Percentiles rank a stretch among this genome's conserved stretches.
Evolutionary conservation across 2,797 vertebrate genomes (phyloP).

Genomic region (Brotula barbata): DNA sequence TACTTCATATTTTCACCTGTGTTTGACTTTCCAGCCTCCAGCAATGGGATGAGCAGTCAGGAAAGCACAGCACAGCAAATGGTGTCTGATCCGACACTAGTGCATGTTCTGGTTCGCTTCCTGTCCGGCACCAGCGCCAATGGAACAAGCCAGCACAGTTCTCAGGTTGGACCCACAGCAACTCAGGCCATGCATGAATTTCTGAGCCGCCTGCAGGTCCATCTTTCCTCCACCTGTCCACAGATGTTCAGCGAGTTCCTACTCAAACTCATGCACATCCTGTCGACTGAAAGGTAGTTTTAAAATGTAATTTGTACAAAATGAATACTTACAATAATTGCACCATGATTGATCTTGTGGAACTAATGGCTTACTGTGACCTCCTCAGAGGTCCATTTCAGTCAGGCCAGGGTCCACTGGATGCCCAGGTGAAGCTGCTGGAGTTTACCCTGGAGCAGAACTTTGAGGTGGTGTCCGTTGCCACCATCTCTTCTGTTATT

Average conservation of each 20-base stretch:
- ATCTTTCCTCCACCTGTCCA: slow-evolving; percentile 94
- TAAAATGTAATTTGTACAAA: background rate
- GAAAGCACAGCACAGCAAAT: slow-evolving; percentile 95
- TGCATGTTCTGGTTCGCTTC: slow-evolving; percentile 96
- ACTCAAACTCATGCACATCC: slow-evolving; percentile 95
- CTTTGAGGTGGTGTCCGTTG: slow-evolving; percentile 95
- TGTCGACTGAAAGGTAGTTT: slow-evolving; percentile 93
- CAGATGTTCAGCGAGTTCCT: slow-evolving; percentile 99
- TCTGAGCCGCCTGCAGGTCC: slow-evolving; percentile 94
- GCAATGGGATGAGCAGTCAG: slow-evolving; percentile 82
- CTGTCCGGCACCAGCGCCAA: slow-evolving; percentile 95
- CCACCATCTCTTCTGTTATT: slow-evolving; percentile 94
- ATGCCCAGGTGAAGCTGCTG: slow-evolving; percentile 96
- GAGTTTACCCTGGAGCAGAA: slow-evolving; percentile 98
- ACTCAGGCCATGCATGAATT: slow-evolving; percentile 99
- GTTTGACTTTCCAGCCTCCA: slow-evolving; percentile 74
- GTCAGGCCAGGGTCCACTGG: slow-evolving; percentile 93
- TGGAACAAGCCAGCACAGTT: slow-evolving; percentile 95
- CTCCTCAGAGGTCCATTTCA: slow-evolving; percentile 91
- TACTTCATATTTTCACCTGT: background rate
- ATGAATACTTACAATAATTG: background rate
- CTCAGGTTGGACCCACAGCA: slow-evolving; percentile 97
- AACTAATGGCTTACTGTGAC: slow-evolving; percentile 8
- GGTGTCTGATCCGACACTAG: slow-evolving; percentile 94
- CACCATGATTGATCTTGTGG: background rate